Evolutionary conservation across 2,113 vertebrate genomes (phyloP).

Genomic region (Perca flavescens): DNA sequence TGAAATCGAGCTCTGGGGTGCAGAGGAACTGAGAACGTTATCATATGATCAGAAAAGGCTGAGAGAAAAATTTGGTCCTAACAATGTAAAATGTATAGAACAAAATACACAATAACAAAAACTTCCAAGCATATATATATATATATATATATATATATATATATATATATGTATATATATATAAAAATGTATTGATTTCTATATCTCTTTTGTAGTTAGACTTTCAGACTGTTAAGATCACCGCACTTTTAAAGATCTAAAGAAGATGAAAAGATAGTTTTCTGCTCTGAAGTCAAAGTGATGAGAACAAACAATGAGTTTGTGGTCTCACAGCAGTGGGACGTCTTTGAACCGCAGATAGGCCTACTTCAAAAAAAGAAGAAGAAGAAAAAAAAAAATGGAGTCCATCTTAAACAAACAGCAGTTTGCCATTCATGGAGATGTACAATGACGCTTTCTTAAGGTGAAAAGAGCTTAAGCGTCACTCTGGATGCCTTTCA

Average conservation of each 20-base stretch:
- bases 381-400: conserved; percentile 12
- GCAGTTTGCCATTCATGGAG: conserved; percentile 75
- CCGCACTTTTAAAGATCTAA: conserved; percentile 2
- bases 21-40: too few species aligned
- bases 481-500: conserved; percentile 82
- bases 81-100: too few species aligned
- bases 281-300: not conserved
- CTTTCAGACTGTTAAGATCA: not conserved
- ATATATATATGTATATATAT: too few species aligned
- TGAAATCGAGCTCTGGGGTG: too few species aligned
- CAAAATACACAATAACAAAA: not conserved
- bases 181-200: too few species aligned
- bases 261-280: not conserved
- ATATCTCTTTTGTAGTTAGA: not conserved
- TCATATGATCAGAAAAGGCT: too few species aligned
- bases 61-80: too few species aligned
- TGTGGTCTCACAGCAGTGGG: conserved; percentile 8
- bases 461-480: conserved; percentile 70
- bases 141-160: too few species aligned
- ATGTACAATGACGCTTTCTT: conserved; percentile 81
- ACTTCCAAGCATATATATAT: not conserved
- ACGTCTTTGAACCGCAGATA: conserved; percentile 40
- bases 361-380: conserved; percentile 21
- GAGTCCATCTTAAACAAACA: conserved; percentile 75
- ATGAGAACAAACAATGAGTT: conserved; percentile 22